Evolutionary conservation across 2,888 invertebrate species (phyloP).

Genomic region (Uloborus plumipes): DNA sequence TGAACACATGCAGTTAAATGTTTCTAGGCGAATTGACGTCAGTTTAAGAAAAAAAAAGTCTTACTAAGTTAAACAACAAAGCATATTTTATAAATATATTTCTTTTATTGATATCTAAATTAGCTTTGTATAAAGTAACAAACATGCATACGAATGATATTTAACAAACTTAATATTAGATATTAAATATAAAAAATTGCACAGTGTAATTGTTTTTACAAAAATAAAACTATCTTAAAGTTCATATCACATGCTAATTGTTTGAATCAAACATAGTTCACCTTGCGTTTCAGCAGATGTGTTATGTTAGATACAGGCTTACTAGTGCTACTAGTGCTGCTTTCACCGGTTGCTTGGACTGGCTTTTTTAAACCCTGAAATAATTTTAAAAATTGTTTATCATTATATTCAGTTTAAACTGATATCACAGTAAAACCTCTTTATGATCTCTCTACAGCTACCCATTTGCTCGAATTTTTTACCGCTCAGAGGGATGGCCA

Average conservation of each 20-base stretch:
- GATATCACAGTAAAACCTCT: not conserved
- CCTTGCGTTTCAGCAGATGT: slow-evolving; percentile 66
- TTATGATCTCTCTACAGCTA: no score
- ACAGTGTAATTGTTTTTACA: not conserved
- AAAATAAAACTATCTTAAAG: not conserved
- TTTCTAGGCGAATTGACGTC: no score
- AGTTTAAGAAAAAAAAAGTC: no score
- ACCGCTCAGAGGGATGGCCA: no score
- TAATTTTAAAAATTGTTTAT: not conserved
- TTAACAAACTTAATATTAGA: no score
- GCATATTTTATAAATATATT: no score
- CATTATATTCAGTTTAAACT: not conserved
- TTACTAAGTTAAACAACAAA: no score
- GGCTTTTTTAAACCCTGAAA: slow-evolving; percentile 20
- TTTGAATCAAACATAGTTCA: slow-evolving; percentile 29
- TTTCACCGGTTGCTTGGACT: slow-evolving; percentile 16
- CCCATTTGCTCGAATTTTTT: no score
- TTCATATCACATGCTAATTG: not conserved
- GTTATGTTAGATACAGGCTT: slow-evolving; percentile 65
- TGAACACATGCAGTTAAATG: no score
- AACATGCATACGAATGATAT: no score
- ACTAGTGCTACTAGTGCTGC: slow-evolving; percentile 22
- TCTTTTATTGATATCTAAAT: no score
- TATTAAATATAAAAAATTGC: not conserved
- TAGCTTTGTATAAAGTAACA: no score